These are phyloP conservation scores for Myxocyprinus asiaticus DNA, from an alignment of 2,113 vertebrate genomes.

Conservation along the genomic window DNA sequence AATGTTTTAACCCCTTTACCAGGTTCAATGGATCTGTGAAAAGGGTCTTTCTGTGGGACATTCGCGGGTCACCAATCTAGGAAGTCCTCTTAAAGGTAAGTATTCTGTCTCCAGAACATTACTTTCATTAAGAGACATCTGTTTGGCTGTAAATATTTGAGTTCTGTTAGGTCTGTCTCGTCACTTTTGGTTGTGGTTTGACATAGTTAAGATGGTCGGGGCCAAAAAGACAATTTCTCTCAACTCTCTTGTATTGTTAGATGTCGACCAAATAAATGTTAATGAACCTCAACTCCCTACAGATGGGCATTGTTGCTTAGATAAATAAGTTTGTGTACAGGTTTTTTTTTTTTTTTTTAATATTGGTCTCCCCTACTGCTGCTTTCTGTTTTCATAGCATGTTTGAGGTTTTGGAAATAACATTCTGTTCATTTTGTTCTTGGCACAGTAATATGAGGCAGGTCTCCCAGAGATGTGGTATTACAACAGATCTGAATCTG, in stretches of 20 bases:
- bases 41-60: conserved; percentile 92
- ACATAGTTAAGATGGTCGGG: too few relatives aligned
- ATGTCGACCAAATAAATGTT: not conserved
- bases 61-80: conserved; percentile 86
- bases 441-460: not conserved
- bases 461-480: too few relatives aligned
- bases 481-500: too few relatives aligned
- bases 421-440: not conserved
- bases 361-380: not conserved
- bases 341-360: not conserved
- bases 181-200: not conserved
- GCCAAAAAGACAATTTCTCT: too few relatives aligned
- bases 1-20: conserved; percentile 17
- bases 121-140: not conserved
- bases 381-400: not conserved
- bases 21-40: conserved; percentile 86
- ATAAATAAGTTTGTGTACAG: not conserved
- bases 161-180: too few relatives aligned
- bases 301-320: not conserved
- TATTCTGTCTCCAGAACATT: not conserved
- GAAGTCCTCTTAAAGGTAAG: conserved; percentile 87
- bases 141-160: not conserved
- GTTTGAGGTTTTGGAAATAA: conserved; percentile 3
- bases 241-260: not conserved
- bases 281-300: not conserved